Base-by-base conservation (phyloP, 2,888 invertebrate genomes). In the Chorisops tibialis region DNA sequence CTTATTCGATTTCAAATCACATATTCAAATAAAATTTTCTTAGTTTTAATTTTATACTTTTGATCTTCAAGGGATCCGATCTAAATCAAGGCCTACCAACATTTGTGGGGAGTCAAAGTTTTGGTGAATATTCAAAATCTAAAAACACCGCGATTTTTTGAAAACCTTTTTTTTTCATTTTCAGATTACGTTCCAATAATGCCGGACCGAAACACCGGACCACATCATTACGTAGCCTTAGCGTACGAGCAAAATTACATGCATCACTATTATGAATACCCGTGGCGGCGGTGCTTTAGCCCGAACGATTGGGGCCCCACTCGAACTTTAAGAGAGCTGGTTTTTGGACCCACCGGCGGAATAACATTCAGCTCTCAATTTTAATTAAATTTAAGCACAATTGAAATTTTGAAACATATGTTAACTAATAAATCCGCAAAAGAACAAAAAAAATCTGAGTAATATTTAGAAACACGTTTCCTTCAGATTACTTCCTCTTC, bases 231-330 rank as follows among this genome's bases (percentile, higher is more conserved):
- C 41, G 41, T 54, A n/a, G 24, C 39, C 14, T 12, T 54, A 5
- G 39, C 41, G 5, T 54, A 54, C 14, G 16, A 54, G 21, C 52
- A 54, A 54, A 54, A 54, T 14, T 54, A 54, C 41, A 54, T 21
- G 7, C 41, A 54, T 22, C 52, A 54, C 22, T 54, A 54, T 14
- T 54, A 39, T 22, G 52, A 52, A 16, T 52, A 39, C 38, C 52
- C 52, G 37, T 52, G 52, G 52, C 37, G 52, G 21, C 14, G 52
- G 22, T 54, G 52, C 41, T 54, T 54, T 22, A 39, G 21, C 22
- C 39, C 52, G 14, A 39, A 54, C n/a, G 52, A 54, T 54, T 54
- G 39, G 39, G 39, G 21, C 2, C 52, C 52, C 4, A 54, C 39
- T 11, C 21, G n/a, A 4, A 41, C 21, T n/a, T 16, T 54, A n/a